A percentile compares a stretch with the other conserved stretches of the same genome.
phyloP scores from a whole-genome alignment of 2,888 invertebrate species.

The Lasioglossum villosulum region DNA sequence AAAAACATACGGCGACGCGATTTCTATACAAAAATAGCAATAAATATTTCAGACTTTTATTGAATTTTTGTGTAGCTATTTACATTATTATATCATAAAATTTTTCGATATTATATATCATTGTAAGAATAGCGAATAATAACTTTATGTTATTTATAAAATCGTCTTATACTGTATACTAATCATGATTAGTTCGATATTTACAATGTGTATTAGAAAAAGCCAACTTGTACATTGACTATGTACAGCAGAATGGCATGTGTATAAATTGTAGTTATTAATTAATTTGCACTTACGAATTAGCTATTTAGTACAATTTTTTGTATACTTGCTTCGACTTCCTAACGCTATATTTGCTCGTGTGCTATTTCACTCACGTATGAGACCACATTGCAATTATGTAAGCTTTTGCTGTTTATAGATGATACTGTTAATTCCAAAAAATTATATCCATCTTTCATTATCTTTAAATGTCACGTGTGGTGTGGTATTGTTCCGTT shows the following conservation, averaged over 20 bases:
- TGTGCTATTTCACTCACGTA: slow-evolving; percentile 36
- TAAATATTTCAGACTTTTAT: slow-evolving; percentile 64
- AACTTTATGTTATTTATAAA: slow-evolving; percentile 70
- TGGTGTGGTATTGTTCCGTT: slow-evolving; percentile 18
- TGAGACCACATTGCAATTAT: slow-evolving; percentile 25
- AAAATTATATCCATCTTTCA: slow-evolving; percentile 26
- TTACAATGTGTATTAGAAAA: slow-evolving; percentile 69
- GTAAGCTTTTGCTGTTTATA: slow-evolving; percentile 29
- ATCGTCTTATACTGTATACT: slow-evolving; percentile 52
- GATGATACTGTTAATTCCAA: slow-evolving; percentile 20
- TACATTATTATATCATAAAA: slow-evolving; percentile 60
- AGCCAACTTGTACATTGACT: slow-evolving; percentile 60
- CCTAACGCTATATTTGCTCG: slow-evolving; percentile 38
- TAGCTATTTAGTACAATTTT: slow-evolving; percentile 41
- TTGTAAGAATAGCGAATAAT: slow-evolving; percentile 64
- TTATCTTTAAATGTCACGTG: slow-evolving; percentile 30
- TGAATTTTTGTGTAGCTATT: slow-evolving; percentile 65
- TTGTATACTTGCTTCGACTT: slow-evolving; percentile 52
- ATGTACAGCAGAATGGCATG: slow-evolving; percentile 64
- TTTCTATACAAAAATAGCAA: slow-evolving; percentile 59
- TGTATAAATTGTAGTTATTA: slow-evolving; percentile 30
- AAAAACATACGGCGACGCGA: slow-evolving; percentile 33
- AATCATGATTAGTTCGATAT: slow-evolving; percentile 56
- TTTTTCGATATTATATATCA: slow-evolving; percentile 46
- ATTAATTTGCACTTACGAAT: slow-evolving; percentile 43